Conservation (phyloP, 2,797 vertebrate genomes). For the Xiphorhynchus erythropygius region DNA sequence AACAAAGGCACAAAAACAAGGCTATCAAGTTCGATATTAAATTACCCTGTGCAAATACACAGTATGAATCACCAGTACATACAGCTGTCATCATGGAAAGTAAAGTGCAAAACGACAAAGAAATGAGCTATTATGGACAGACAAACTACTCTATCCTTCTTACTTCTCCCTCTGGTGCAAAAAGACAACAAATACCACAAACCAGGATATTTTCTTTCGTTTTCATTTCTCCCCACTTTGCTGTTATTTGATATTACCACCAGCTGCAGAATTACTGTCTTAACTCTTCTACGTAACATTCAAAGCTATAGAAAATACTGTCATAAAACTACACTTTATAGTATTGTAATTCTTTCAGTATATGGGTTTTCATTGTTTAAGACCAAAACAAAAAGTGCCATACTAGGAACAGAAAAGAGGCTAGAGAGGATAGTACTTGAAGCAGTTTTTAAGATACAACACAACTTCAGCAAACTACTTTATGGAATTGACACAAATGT, state of each 20-base stretch:
- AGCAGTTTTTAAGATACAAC: background rate
- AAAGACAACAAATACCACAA: background rate
- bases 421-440: background rate
- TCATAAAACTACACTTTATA: background rate
- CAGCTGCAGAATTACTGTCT: background rate
- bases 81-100: background rate
- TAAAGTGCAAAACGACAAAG: background rate
- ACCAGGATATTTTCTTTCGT: background rate
- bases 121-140: background rate
- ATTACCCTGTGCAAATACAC: background rate
- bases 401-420: background rate
- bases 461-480: background rate
- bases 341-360: background rate
- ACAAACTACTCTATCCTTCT: background rate
- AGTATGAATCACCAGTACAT: background rate
- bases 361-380: background rate
- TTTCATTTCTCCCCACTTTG: background rate
- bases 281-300: background rate
- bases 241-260: background rate
- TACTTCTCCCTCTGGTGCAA: background rate
- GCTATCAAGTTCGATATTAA: background rate
- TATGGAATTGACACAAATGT: background rate
- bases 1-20: background rate
- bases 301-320: background rate
- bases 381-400: background rate